Base-by-base conservation (phyloP, 2,113 vertebrate species). In the Myodes glareolus region DNA sequence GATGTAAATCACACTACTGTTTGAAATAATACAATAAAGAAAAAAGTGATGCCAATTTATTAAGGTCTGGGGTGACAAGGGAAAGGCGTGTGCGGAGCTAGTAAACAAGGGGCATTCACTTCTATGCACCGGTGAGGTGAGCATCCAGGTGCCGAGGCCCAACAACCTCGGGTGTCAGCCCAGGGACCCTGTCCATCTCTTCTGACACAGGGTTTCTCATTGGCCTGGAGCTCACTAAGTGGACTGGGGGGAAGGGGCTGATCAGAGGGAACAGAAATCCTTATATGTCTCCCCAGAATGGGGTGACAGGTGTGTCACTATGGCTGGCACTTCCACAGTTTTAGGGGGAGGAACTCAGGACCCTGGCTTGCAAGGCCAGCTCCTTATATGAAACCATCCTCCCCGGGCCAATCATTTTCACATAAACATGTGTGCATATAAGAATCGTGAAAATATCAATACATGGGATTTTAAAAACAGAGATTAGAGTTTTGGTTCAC, bases 21-120 rank as follows among this genome's bases (percentile, higher is more conserved):
- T 80, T 63, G 50, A 76, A 29, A 65, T 29, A 92, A n/a, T 50
- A 68, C 31, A 89, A 52, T 14, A 90, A 42, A 75, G 76, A 70
- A 61, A 68, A 85, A 75, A 89, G 70, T 63, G n/a, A 52, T 78
- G 45, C 61, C 45, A 90, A 39, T 90, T 85, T 90, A 85, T 85
- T 70, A 55, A 91, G 33, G 72, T 85, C 78, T 85, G 63, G 85
- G 58, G 45, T 31, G 42, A 45, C 10, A 52, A 31, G 25, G 10
- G 12, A 50, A 50, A 77, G 42, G 21, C n/a, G 75, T 29, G 9
- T 29, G 68, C 39, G 55, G 92, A 92, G 61, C 21, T 29, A 27
- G 55, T 84, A 84, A 82, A 61, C 11, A 27, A 50, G n/a, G 39
- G 42, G 17, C n/a, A n/a, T n/a, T n/a, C n/a, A n/a, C n/a, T n/a